Evolutionary conservation across 2,113 vertebrate genomes (phyloP).

Genomic region (Hassar affinis): DNA sequence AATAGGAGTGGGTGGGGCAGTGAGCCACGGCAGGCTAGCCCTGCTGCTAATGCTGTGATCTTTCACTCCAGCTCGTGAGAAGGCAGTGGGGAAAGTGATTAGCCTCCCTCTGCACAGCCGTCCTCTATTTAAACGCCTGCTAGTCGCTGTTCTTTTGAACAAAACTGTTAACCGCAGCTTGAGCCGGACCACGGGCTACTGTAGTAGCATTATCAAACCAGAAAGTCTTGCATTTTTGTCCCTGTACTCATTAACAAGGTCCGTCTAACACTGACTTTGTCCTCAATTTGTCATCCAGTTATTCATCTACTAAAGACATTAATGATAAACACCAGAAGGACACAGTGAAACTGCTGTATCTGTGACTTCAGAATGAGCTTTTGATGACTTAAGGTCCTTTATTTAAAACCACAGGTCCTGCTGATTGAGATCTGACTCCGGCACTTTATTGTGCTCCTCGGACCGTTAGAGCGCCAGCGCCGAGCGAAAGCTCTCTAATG

Average conservation of each 20-base stretch:
- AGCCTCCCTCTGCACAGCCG: constrained; percentile 55
- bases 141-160: constrained; percentile 52
- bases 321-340: constrained; percentile 45
- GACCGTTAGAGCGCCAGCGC: constrained; percentile 67
- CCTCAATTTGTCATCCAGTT: constrained; percentile 55
- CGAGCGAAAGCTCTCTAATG: constrained; percentile 68
- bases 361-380: constrained; percentile 54
- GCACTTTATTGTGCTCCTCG: constrained; percentile 71
- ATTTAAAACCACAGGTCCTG: constrained; percentile 38
- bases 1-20: constrained; percentile 62
- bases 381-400: constrained; percentile 70
- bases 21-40: constrained; percentile 58
- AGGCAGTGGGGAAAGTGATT: constrained; percentile 77
- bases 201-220: background rate
- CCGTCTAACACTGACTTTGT: constrained; percentile 35
- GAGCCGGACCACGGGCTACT: constrained; percentile 1
- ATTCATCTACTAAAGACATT: constrained; percentile 52
- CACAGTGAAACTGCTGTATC: constrained; percentile 32
- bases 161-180: constrained; percentile 7
- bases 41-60: constrained; percentile 70
- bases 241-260: constrained; percentile 60
- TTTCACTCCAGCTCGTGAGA: constrained; percentile 68
- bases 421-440: constrained; percentile 52
- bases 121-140: constrained; percentile 42
- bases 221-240: constrained; percentile 26